Evolutionary conservation across 2,888 invertebrate genomes (phyloP), one percentile per base, ranked within the genome.

Genomic region (Papilio elwesi): DNA sequence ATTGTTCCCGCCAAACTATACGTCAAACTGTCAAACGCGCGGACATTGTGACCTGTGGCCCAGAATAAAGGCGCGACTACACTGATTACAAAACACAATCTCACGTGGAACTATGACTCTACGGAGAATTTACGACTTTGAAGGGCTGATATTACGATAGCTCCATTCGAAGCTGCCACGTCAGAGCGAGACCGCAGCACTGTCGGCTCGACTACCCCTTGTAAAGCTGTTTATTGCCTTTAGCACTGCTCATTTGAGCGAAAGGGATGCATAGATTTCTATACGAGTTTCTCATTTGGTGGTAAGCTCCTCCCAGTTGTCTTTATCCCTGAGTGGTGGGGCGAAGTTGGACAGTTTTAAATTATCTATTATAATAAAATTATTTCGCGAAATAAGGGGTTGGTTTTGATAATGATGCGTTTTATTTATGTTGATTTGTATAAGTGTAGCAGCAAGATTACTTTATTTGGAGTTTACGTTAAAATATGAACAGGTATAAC

Each of bases 311-410:
- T 90, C 93, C 93, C 89, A 87, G 85, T 83, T 85, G 88, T 88
- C 89, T 89, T 90, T 89, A 87, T 86, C 85, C 86, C 85, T 84
- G 26, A 26, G 26, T 90, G 87, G 91, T 89, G 92, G 92, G 92
- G 92, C 83, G 85, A 88, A 89, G 87, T 90, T 89, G 90, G 92
- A 85, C 91, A 92, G 92, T 92, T 93, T 93, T 91, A 93, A 93
- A 92, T 93, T 93, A 92, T 92, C 92, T 91, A 92, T 93, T 93
- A 91, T 92, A 92, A 92, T 92, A 92, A 93, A 93, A 93, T 93
- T 91, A 92, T 93, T 93, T 91, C 84, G 85, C 85, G 85, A 92
- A 92, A 92, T 93, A 92, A 92, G 92, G 92, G 93, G 91, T 93
- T 92, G 92, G 90, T 89, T 92, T 89, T 90, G 89, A 86, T 92